Conservation (phyloP, 2,113 vertebrate species). For the Semicossyphus pulcher region DNA sequence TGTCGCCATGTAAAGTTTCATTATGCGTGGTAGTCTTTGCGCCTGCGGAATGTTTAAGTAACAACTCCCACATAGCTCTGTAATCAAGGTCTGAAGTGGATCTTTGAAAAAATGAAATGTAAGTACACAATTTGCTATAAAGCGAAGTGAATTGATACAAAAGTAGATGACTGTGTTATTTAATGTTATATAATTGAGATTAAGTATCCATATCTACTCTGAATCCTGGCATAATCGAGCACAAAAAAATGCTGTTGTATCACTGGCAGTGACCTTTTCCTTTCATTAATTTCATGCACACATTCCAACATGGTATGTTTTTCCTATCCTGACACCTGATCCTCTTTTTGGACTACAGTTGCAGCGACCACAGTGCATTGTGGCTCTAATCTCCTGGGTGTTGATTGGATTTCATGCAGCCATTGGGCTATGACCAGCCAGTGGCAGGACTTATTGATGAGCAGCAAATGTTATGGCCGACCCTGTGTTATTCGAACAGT, state of each 20-base stretch:
- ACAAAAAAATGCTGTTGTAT: conserved; percentile 1
- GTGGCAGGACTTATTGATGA: conserved; percentile 68
- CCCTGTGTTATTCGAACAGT: conserved; percentile 32
- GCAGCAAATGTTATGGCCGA: conserved; percentile 61
- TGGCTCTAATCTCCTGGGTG: conserved; percentile 64
- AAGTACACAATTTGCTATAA: too few species aligned
- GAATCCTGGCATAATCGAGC: conserved; percentile 1
- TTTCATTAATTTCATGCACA: conserved; percentile 23
- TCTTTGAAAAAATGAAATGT: not conserved
- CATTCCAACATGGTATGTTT: not conserved
- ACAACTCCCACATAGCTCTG: not conserved
- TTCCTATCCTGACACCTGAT: conserved; percentile 10
- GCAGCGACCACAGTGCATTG: conserved; percentile 15
- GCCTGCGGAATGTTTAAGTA: not conserved
- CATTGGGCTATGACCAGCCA: conserved; percentile 56
- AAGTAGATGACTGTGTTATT: too few species aligned
- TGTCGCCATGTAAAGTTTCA: not conserved
- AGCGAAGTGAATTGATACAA: too few species aligned
- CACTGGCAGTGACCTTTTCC: not conserved
- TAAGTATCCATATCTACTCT: too few species aligned
- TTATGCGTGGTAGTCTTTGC: too few species aligned
- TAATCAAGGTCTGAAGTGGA: not conserved
- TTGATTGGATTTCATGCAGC: conserved; percentile 74
- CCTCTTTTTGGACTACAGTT: conserved; percentile 41
- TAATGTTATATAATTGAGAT: too few species aligned